Base-by-base conservation (phyloP, 92 coral and sea anemone genomes). In the Chrysogorgia sp. region DNA sequence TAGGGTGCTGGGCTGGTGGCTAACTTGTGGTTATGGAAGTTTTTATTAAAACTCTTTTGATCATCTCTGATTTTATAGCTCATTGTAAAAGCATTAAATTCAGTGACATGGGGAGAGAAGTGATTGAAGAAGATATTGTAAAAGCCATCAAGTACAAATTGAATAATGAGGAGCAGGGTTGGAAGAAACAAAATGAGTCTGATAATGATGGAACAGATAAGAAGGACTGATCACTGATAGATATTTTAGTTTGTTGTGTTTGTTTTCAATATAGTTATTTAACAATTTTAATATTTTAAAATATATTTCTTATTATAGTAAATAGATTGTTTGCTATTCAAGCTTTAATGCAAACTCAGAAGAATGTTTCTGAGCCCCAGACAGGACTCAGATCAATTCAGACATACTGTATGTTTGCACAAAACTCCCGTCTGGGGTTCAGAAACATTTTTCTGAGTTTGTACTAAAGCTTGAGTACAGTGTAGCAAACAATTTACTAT, bases 151-250 rank as follows among this genome's bases (percentile, higher is more conserved):
- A 64, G 17, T 64, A 5, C 30, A 64, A 64, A 64, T 30, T 64
- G 15, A 63, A 63, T 20, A 64, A 64, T 64, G 71, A 64, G 52
- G 49, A 64, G 28, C 49, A 64, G 50, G 71, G 47, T 3, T 64
- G 71, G 71, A 64, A 64, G 30, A 64, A 64, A 37, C 71, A 64
- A 30, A 33, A 22, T 64, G 30, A 64, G 30, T 28, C 28, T 57
- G 10, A 10, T 17, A 60, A 10, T 24, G 66, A 23, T 12, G 7
- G 34, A 25, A 13, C 22, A 26, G 22, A 60, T 10, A 10, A 26
- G n/a, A 31, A 40, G 34, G 12, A 19, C 43, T 64, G 23, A n/a
- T 64, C 19, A 0, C 35, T 64, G 25, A 60, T 2, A 26, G 15
- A 60, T 6, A 52, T 52, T 52, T 52, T 17, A 17, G 9, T 8